Base-by-base conservation (phyloP, 2,888 invertebrate genomes). In the Acronicta aceris region DNA sequence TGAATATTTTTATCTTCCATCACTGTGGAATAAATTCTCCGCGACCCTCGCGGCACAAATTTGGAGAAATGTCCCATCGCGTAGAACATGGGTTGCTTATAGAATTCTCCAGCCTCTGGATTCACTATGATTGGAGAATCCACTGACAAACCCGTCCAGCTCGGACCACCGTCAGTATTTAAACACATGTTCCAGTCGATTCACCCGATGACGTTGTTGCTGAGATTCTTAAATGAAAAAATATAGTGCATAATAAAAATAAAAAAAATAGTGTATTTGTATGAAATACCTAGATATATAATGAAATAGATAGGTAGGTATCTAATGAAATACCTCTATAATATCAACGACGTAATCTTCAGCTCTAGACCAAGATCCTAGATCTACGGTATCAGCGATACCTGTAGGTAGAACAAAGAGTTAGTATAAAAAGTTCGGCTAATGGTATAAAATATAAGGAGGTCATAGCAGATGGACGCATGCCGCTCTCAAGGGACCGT, bases 321-420 rank as follows among this genome's bases (percentile, higher is more conserved):
- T 27, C 6, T 10, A 8, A 1, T 30, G 8, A 30, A 8, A 27
- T 86, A 96, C 96, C 84, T 95, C 87, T 33, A 97, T 94, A 59
- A 97, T 97, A 65, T 96, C 81, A 38, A 81, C 82, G 85, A 96
- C 94, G 81, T 97, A 97, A 27, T 79, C 74, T 78, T 96, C 96
- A 0, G 95, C 97, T 55, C 97, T 90, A 0, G 86, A 75, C 98
- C 98, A 98, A 45, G 96, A 96, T n/a, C 98, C 72, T 69, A 82
- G 53, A n/a, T 65, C 59, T 33, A 73, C 70, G 12, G 25, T 38
- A 25, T 50, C 17, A 52, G 27, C n/a, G 7, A 96, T 95, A n/a
- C 97, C 97, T 46, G 96, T 86, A 9, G 71, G 9, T n/a, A 33
- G 1, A 9, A 12, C 33, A 33, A 33, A 9, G 1, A 10, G 10